Base-by-base conservation (phyloP, 2,888 invertebrate genomes). In the Hybos culiciformis region DNA sequence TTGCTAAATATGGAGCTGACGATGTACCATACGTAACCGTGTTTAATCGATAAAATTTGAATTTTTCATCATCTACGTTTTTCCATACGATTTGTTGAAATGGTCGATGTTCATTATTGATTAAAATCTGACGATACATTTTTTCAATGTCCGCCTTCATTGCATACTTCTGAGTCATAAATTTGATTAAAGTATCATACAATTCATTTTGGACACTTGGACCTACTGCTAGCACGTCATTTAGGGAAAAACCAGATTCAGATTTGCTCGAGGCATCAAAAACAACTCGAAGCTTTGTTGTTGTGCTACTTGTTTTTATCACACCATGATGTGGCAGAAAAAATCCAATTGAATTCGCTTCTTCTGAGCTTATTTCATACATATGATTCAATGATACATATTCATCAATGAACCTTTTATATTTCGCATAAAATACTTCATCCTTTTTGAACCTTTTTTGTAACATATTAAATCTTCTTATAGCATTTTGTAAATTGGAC, bases 61-160 rank as follows among this genome's bases (percentile, higher is more conserved):
- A 23, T 23, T 23, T 23, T 23, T 23, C 23, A 23, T 5, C 9
- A 23, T 5, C 6, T 23, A 7, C 9, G 9, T 23, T 9, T 9
- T 51, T 24, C 52, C 52, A 53, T 1, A 53, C 17, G 9, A 50
- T 53, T 15, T 51, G 26, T 7, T 52, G 50, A 17, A 44, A 50
- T 15, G 50, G 37, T 4, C 17, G 21, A 17, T 56, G 43, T 2
- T 39, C 37, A 6, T 39, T 37, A 19, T 46, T 18, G 2, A 56
- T 39, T 6, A 33, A 6, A 4, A 58, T 50, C 41, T 54, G 53
- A 3, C 49, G 47, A 37, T 52, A 57, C 50, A 56, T 56, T 40
- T 54, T 46, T 6, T 44, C 45, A 5, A 59, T 47, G 37, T 58
- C 57, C 1, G 50, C 51, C 5, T 44, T 45, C 5, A 57, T 41